These are phyloP conservation scores for Acholoe squamosa DNA, from an alignment of 2,888 invertebrate genomes.

Conservation along the genomic window DNA sequence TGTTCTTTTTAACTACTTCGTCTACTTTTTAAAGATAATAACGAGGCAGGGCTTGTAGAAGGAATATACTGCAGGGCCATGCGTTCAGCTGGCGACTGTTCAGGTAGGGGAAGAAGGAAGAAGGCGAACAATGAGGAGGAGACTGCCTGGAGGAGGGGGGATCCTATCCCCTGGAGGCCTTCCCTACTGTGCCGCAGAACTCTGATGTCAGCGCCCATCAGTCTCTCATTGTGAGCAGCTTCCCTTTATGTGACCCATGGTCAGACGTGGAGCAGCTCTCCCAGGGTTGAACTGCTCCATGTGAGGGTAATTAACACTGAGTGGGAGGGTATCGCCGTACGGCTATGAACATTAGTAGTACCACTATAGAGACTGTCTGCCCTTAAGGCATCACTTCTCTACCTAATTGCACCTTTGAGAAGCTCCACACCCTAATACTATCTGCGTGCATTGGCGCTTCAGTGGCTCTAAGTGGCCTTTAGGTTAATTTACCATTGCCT, in stretches of 20 bases:
- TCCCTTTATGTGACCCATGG: not conserved
- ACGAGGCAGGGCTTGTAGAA: not conserved
- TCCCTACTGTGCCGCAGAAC: not conserved
- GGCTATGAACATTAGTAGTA: not conserved
- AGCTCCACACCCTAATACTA: conserved; percentile 11
- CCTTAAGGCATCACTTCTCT: not conserved
- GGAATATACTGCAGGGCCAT: not conserved
- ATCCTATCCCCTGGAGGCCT: conserved; percentile 1
- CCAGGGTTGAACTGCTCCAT: not conserved
- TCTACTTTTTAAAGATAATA: too few relatives aligned
- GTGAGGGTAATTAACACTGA: not conserved
- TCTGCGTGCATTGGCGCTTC: not conserved
- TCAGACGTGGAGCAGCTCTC: not conserved
- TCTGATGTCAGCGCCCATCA: conserved; percentile 12
- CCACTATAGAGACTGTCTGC: not conserved
- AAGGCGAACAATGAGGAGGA: not conserved
- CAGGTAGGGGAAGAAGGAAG: not conserved
- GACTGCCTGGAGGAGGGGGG: not conserved
- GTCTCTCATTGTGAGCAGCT: conserved; percentile 1
- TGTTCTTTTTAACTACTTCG: too few relatives aligned
- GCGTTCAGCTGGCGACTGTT: not conserved
- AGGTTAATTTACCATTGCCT: too few relatives aligned
- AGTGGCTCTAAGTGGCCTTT: too few relatives aligned
- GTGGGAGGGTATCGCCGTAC: not conserved
- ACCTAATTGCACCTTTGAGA: not conserved